A percentile compares a stretch with the other conserved stretches of the same genome.
Conservation (phyloP, 2,113 vertebrate species). For the Siniperca knerii region DNA sequence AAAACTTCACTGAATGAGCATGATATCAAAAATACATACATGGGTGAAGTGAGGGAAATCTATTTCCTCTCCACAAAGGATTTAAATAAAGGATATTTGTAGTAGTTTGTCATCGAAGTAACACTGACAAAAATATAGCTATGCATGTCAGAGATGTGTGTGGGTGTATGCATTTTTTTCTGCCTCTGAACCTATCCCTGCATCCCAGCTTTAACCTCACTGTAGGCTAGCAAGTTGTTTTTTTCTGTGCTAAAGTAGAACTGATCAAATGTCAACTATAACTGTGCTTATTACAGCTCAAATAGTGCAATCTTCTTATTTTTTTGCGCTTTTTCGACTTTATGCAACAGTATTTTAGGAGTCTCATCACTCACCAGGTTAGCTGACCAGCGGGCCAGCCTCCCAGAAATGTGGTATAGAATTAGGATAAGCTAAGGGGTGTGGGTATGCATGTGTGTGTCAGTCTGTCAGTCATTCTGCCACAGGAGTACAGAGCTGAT, state of each 20-base stretch:
- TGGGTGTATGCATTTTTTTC: constrained; percentile 7
- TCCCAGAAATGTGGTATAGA: neutral
- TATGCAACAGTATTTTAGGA: neutral
- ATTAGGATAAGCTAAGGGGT: neutral
- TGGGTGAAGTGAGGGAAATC: neutral
- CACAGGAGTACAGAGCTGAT: constrained; percentile 17
- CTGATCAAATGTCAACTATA: constrained; percentile 4
- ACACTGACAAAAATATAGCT: neutral
- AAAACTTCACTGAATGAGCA: neutral
- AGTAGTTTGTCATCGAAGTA: constrained; percentile 2
- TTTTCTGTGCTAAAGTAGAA: constrained; percentile 5
- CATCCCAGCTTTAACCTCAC: neutral
- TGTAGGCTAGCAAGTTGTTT: neutral
- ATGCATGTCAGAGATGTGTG: constrained; percentile 4
- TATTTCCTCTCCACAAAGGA: neutral
- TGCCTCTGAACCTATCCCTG: neutral
- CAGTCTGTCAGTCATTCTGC: constrained; percentile 42
- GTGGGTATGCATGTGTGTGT: constrained; percentile 3
- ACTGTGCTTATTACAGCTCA: constrained; percentile 13
- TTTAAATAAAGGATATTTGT: constrained; percentile 7
- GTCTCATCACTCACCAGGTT: neutral
- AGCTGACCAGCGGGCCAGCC: neutral
- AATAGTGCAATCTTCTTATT: neutral
- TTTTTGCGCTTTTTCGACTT: neutral
- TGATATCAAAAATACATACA: neutral